Percentiles rank a stretch among this genome's conserved stretches.
Conservation (phyloP, 2,888 invertebrate genomes). For the Galeruca laticollis region DNA sequence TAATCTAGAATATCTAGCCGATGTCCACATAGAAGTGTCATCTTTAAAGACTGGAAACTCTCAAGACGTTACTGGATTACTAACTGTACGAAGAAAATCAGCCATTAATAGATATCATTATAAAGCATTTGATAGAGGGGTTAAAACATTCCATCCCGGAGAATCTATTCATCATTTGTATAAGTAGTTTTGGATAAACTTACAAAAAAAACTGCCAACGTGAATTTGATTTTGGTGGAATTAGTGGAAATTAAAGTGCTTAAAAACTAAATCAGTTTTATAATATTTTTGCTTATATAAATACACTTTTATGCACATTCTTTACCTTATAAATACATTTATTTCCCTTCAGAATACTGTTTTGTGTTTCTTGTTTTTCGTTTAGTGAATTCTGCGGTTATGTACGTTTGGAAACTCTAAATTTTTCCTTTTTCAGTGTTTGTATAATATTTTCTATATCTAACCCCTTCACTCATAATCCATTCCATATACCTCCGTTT, state of each 20-base stretch:
- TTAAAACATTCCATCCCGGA: constrained; percentile 81
- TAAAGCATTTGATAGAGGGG: constrained; percentile 80
- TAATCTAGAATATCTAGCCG: constrained; percentile 74
- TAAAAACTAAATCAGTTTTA: neutral
- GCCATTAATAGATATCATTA: constrained; percentile 71
- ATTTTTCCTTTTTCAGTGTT: no score
- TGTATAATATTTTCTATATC: no score
- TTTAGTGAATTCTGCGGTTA: no score
- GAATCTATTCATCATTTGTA: constrained; percentile 61
- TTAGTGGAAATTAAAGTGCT: neutral
- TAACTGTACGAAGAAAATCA: constrained; percentile 71
- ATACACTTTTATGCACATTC: no score
- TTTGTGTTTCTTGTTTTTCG: no score
- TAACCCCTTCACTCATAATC: no score
- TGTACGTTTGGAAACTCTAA: no score
- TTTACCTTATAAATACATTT: no score
- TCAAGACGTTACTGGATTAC: constrained; percentile 78
- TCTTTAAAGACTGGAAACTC: constrained; percentile 80
- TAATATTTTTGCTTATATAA: no score
- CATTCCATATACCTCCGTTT: no score
- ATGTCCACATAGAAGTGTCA: constrained; percentile 74
- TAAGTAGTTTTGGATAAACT: constrained; percentile 45
- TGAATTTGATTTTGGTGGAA: neutral
- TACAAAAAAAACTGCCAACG: neutral
- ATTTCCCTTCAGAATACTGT: no score